These are phyloP conservation scores for Limnephilus lunatus DNA, from an alignment of 2,888 invertebrate genomes.

Conservation along the genomic window DNA sequence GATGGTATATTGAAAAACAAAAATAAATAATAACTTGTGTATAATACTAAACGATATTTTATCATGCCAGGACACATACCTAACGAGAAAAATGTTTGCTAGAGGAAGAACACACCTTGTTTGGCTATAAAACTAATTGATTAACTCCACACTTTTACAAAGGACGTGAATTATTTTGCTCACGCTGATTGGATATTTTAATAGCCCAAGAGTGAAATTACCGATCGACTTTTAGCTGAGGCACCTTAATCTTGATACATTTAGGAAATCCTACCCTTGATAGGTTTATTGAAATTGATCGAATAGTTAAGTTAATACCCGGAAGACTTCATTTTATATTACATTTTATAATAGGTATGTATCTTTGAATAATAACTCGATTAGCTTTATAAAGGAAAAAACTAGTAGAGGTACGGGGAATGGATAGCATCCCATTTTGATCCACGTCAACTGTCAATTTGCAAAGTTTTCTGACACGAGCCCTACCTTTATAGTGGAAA, in stretches of 20 bases:
- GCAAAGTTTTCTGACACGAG: neutral
- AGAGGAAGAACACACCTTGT: neutral
- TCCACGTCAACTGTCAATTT: conserved; percentile 21
- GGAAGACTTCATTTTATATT: neutral
- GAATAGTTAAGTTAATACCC: neutral
- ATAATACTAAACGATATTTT: neutral
- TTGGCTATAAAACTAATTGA: neutral
- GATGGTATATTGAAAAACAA: too few relatives aligned
- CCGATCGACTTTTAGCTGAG: neutral
- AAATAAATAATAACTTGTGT: too few relatives aligned
- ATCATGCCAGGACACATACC: neutral
- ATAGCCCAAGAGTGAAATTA: neutral
- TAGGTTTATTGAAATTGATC: neutral
- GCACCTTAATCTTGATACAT: neutral
- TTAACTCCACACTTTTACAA: neutral
- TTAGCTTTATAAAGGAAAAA: neutral
- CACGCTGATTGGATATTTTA: neutral
- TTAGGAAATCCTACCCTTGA: neutral
- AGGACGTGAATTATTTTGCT: neutral
- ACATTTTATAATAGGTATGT: neutral
- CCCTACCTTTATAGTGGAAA: neutral
- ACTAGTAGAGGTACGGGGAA: neutral
- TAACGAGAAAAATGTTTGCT: neutral
- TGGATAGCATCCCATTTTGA: neutral
- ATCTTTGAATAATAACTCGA: neutral